These are phyloP conservation scores for Tretioscincus oriximinensis DNA, from an alignment of 2,113 vertebrate species.

Conservation along the genomic window DNA sequence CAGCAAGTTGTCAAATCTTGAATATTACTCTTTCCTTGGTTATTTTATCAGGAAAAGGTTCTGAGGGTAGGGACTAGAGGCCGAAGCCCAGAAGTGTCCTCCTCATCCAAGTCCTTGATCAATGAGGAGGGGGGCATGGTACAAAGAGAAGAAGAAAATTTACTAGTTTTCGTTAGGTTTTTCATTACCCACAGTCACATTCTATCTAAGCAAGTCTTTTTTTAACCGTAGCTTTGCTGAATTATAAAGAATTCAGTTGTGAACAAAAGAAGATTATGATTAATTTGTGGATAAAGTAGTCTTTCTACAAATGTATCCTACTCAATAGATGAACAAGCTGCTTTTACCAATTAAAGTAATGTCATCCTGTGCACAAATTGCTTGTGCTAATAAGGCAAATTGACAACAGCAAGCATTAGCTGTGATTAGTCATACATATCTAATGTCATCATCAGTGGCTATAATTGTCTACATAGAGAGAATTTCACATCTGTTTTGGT, in stretches of 20 bases:
- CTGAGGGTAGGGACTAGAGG: too few relatives aligned
- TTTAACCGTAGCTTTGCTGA: conserved; percentile 16
- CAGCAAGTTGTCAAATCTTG: too few relatives aligned
- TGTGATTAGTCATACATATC: conserved; percentile 67
- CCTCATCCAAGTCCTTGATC: too few relatives aligned
- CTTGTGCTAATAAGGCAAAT: conserved; percentile 72
- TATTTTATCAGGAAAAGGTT: too few relatives aligned
- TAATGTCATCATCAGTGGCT: conserved; percentile 66
- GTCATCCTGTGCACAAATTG: conserved; percentile 63
- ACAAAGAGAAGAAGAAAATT: conserved; percentile 47
- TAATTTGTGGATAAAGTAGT: conserved; percentile 59
- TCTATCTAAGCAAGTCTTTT: conserved; percentile 6
- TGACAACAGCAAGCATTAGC: conserved; percentile 65
- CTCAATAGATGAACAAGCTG: conserved; percentile 63
- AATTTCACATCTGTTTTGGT: conserved; percentile 58
- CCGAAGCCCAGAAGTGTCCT: too few relatives aligned
- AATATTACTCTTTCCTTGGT: too few relatives aligned
- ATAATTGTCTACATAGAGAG: conserved; percentile 47
- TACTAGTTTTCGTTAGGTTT: conserved; percentile 48
- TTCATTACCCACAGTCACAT: conserved; percentile 41
- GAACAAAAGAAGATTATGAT: conserved; percentile 50
- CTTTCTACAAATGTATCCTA: conserved; percentile 54
- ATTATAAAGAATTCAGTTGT: conserved; percentile 54
- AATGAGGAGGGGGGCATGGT: too few relatives aligned
- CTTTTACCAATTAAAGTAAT: conserved; percentile 68